Percentiles rank a stretch among this genome's conserved stretches.
Evolutionary conservation across 1,140 invertebrate genomes (phyloP).

Genomic region (Solen grandis): DNA sequence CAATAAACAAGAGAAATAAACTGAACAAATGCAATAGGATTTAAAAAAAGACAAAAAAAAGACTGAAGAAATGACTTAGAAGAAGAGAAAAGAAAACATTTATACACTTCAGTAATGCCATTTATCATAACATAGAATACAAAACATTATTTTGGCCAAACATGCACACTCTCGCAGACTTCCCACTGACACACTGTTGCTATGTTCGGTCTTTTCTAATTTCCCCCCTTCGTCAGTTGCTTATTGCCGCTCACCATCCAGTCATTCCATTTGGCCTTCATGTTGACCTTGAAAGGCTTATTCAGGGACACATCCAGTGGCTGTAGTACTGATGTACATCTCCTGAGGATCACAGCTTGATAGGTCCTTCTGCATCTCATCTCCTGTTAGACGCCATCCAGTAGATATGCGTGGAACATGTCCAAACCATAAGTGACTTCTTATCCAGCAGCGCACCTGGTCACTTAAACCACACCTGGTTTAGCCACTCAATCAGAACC

Average conservation of each 20-base stretch:
- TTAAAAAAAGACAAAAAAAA: too few species aligned
- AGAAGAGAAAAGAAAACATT: too few species aligned
- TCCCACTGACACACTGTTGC: slow-evolving; percentile 40
- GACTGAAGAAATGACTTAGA: too few species aligned
- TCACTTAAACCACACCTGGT: slow-evolving; percentile 55
- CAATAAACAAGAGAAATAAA: too few species aligned
- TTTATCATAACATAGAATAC: too few species aligned
- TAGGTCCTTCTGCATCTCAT: slow-evolving; percentile 17
- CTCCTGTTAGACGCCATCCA: slow-evolving; percentile 25
- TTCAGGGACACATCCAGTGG: slow-evolving; percentile 59
- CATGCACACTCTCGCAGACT: too few species aligned
- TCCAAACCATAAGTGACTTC: slow-evolving; percentile 32
- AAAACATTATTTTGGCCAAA: too few species aligned
- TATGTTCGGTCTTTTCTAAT: slow-evolving; percentile 17
- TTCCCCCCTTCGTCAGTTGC: slow-evolving; percentile 28
- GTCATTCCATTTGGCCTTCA: slow-evolving; percentile 63
- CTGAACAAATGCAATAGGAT: too few species aligned
- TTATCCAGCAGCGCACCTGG: slow-evolving; percentile 14
- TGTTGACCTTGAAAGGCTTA: slow-evolving; percentile 59
- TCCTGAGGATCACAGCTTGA: slow-evolving; percentile 48
- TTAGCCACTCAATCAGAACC: slow-evolving; percentile 51
- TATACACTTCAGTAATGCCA: too few species aligned
- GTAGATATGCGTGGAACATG: slow-evolving; percentile 51
- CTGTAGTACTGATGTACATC: slow-evolving; percentile 55
- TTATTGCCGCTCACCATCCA: slow-evolving; percentile 60